A percentile compares a stretch with the other conserved stretches of the same genome.
Conservation (phyloP, 2,888 invertebrate species). For the Andrena hattorfiana region DNA sequence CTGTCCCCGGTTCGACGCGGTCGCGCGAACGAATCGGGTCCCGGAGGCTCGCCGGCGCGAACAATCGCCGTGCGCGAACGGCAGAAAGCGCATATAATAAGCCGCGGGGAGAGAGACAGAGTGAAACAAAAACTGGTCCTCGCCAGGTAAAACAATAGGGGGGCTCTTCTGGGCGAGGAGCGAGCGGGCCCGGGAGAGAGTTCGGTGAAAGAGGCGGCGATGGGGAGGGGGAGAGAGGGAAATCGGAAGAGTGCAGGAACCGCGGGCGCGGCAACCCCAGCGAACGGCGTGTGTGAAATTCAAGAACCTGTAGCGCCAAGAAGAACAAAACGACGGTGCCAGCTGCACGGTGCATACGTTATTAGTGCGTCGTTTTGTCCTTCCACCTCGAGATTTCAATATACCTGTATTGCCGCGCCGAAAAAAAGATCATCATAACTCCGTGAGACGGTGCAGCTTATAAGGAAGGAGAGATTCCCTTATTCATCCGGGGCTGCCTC, state of each 20-base stretch:
- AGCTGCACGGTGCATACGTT: slow-evolving; percentile 76
- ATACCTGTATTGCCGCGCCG: slow-evolving; percentile 42
- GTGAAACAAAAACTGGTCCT: slow-evolving; percentile 83
- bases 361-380: slow-evolving; percentile 68
- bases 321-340: slow-evolving; percentile 75
- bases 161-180: slow-evolving; percentile 61
- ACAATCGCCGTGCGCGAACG: slow-evolving; percentile 73
- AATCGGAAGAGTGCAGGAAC: slow-evolving; percentile 18
- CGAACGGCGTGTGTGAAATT: slow-evolving; percentile 79
- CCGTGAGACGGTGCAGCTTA: slow-evolving; percentile 43
- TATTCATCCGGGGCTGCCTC: slow-evolving; percentile 18
- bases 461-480: slow-evolving; percentile 31
- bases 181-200: slow-evolving; percentile 41
- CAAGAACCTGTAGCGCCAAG: slow-evolving; percentile 80
- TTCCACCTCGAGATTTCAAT: slow-evolving; percentile 52
- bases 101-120: slow-evolving; percentile 68
- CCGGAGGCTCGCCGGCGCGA: slow-evolving; percentile 67
- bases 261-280: slow-evolving; percentile 61
- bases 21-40: slow-evolving; percentile 63
- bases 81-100: slow-evolving; percentile 81
- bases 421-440: slow-evolving; percentile 60
- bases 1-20: slow-evolving; percentile 44
- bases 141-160: slow-evolving; percentile 82
- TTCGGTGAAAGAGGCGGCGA: slow-evolving; percentile 34
- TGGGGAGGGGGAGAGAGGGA: neutral